Conservation (phyloP, 2,797 vertebrate species). For the Rhadinocentrus ornatus region DNA sequence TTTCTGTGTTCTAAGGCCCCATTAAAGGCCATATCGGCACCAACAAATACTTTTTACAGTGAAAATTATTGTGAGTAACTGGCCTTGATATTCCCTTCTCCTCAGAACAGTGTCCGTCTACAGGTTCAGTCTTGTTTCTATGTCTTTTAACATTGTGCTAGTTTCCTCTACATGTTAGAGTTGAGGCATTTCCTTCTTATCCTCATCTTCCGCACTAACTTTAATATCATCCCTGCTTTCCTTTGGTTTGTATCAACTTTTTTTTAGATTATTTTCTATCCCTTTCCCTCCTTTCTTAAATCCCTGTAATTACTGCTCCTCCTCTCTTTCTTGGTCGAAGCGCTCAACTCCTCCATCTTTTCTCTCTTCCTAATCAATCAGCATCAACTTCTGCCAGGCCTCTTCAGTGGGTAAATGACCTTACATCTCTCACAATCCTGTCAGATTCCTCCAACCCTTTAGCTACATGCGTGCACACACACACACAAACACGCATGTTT, state of each 20-base stretch:
- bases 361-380: conserved; percentile 72
- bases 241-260: conserved; percentile 2
- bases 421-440: conserved; percentile 70
- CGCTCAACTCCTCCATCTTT: conserved; percentile 55
- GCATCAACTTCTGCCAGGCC: conserved; percentile 69
- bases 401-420: conserved; percentile 74
- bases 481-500: conserved; percentile 11
- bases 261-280: conserved; percentile 1
- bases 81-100: background rate
- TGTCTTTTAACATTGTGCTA: background rate
- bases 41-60: background rate
- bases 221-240: background rate
- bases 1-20: background rate
- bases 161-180: conserved; percentile 2
- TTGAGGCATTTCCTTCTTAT: background rate
- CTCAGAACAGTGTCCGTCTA: background rate
- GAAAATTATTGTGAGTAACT: background rate
- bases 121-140: too few species aligned
- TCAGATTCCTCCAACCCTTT: conserved; percentile 55
- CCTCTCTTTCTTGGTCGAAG: conserved; percentile 26
- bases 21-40: background rate
- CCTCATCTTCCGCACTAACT: background rate
- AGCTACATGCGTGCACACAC: conserved; percentile 36
- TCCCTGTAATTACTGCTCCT: background rate
- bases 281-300: background rate